Conservation (phyloP, 2,113 vertebrate species). For the Cinclus mexicanus region DNA sequence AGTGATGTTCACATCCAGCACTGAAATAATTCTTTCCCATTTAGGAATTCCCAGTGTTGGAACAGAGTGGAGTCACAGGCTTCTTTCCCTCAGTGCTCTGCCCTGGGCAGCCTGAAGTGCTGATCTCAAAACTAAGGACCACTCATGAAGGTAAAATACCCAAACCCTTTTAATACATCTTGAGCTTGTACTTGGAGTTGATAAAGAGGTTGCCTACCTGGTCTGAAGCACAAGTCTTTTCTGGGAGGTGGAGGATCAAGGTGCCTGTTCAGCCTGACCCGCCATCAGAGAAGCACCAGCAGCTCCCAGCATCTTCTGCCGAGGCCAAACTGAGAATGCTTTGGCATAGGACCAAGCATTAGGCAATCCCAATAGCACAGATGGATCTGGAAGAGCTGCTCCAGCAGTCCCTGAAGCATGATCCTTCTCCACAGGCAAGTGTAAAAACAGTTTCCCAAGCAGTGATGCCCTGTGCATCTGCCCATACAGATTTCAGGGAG, state of each 20-base stretch:
- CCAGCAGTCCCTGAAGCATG: background rate
- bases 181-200: background rate
- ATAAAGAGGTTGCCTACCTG: background rate
- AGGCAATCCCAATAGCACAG: background rate
- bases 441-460: background rate
- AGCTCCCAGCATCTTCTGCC: background rate
- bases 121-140: background rate
- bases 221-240: background rate
- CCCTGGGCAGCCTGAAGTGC: background rate
- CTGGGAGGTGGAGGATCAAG: background rate
- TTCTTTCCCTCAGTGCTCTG: background rate
- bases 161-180: background rate
- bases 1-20: background rate
- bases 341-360: background rate
- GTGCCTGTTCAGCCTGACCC: background rate
- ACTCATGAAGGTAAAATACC: rapidly evolving
- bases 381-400: background rate
- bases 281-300: background rate
- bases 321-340: background rate
- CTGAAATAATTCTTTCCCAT: background rate
- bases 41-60: background rate
- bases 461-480: too few species aligned
- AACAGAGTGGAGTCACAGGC: background rate
- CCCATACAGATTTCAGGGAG: background rate
- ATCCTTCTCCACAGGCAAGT: background rate